Evolutionary conservation across 2,888 invertebrate genomes (phyloP), one percentile per base, ranked within the genome.

Genomic region (Himalopsyche japonica): DNA sequence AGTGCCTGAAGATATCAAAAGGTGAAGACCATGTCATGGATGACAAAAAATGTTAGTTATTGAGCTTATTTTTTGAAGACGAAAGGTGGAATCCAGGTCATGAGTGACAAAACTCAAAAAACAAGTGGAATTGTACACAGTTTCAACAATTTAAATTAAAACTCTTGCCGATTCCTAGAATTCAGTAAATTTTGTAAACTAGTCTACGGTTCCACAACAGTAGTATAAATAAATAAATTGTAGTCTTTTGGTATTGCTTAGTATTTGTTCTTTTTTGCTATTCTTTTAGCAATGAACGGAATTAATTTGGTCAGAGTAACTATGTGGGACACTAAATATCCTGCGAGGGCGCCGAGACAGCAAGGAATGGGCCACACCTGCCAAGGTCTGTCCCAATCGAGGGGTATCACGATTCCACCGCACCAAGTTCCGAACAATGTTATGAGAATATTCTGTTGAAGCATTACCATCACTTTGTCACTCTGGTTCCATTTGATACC

Each of bases 321-420:
- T 27, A 94, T 91, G 90, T 94, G 93, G 1, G 93, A 92, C 15
- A 93, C 86, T 4, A 93, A 89, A 88, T 93, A 94, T 6, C 95
- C 95, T 79, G 93, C 89, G 0, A 95, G 89, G 1, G 95, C 94
- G n/a, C 95, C 95, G 0, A 94, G 90, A 85, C 94, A 93, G 88
- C 95, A 95, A 0, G 96, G 94, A 87, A 95, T 94, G 0, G 96
- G 96, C 95, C 96, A 96, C 84, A 91, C 94, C 92, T 98, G 98
- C 97, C 97, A 98, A 0, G 96, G 95, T 79, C 95, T 93, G 90
- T 97, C 96, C 98, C 98, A 98, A 89, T 98, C 98, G 47, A 98
- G 91, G 0, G 98, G 98, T 87, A 98, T 96, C 0, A 96, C 95
- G 83, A 96, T 93, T 3, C 97, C 96, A 7, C 97, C 97, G 1